phyloP scores from a whole-genome alignment of 53 echinoderm and acorn worm species.

The Hippasteria phrygiana region DNA sequence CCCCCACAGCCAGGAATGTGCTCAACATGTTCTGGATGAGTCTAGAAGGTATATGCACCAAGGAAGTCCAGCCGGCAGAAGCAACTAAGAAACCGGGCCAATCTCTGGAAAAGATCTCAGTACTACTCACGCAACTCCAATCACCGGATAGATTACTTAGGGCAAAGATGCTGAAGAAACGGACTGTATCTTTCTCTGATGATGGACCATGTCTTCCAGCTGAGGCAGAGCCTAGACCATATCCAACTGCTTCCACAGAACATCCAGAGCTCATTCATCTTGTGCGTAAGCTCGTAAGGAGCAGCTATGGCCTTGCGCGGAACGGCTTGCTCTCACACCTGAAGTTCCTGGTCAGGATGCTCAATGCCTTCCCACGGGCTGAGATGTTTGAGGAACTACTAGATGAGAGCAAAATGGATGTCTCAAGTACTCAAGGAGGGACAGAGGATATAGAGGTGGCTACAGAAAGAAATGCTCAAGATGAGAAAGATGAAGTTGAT shows the following conservation, averaged over 20 bases:
- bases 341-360: constrained; percentile 46
- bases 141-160: constrained; percentile 42
- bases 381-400: constrained; percentile 41
- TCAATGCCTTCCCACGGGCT: constrained; percentile 20
- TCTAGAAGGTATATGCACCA: constrained; percentile 60
- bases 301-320: constrained; percentile 31
- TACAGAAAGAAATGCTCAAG: background rate
- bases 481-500: background rate
- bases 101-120: constrained; percentile 60
- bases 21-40: constrained; percentile 69
- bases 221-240: background rate
- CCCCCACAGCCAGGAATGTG: constrained; percentile 36
- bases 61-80: constrained; percentile 27
- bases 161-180: constrained; percentile 26
- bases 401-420: background rate
- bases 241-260: background rate
- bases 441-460: background rate
- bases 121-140: constrained; percentile 61
- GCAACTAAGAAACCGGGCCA: constrained; percentile 8
- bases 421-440: background rate
- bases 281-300: constrained; percentile 58
- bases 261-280: constrained; percentile 61
- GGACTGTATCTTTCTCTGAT: constrained; percentile 46
- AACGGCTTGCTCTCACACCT: constrained; percentile 55
- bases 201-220: background rate